phyloP scores from a whole-genome alignment of 2,888 invertebrate genomes.

The Belgica antarctica region DNA sequence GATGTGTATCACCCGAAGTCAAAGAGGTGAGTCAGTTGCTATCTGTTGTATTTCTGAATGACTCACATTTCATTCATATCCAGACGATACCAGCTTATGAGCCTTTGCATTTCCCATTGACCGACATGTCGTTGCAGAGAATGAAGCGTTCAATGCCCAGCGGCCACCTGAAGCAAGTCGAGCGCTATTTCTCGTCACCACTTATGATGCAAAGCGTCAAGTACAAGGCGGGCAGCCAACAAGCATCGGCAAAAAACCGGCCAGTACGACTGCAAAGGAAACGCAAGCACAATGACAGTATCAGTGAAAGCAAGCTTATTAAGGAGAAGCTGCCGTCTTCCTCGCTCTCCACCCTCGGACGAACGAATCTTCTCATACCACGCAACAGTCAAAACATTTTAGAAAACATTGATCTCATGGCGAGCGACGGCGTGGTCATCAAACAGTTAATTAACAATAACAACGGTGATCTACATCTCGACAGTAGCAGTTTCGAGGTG shows the following conservation, averaged over 20 bases:
- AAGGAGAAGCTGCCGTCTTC: slow-evolving; percentile 50
- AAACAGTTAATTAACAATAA: slow-evolving; percentile 41
- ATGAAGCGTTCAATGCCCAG: slow-evolving; percentile 72
- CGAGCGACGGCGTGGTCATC: slow-evolving; percentile 17
- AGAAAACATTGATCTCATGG: slow-evolving; percentile 40
- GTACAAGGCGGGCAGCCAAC: not conserved
- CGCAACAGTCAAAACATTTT: slow-evolving; percentile 35
- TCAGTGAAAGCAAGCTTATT: slow-evolving; percentile 46
- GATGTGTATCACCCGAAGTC: slow-evolving; percentile 58
- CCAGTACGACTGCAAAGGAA: slow-evolving; percentile 29
- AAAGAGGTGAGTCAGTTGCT: slow-evolving; percentile 54
- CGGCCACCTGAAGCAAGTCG: slow-evolving; percentile 55
- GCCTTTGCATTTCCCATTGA: slow-evolving; percentile 70
- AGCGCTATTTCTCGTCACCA: slow-evolving; percentile 45
- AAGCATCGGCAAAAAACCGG: slow-evolving; percentile 41
- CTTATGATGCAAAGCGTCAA: slow-evolving; percentile 44
- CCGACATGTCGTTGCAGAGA: slow-evolving; percentile 65
- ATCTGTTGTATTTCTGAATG: not conserved
- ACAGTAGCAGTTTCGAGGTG: not conserved
- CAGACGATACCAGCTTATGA: slow-evolving; percentile 71
- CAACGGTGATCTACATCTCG: slow-evolving; percentile 25
- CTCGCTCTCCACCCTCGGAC: slow-evolving; percentile 25
- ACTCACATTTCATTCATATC: slow-evolving; percentile 45
- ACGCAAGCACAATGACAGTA: slow-evolving; percentile 45
- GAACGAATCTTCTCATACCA: slow-evolving; percentile 34